These are phyloP conservation scores for Gnatocerus cornutus DNA, from an alignment of 2,888 invertebrate species.

Conservation along the genomic window DNA sequence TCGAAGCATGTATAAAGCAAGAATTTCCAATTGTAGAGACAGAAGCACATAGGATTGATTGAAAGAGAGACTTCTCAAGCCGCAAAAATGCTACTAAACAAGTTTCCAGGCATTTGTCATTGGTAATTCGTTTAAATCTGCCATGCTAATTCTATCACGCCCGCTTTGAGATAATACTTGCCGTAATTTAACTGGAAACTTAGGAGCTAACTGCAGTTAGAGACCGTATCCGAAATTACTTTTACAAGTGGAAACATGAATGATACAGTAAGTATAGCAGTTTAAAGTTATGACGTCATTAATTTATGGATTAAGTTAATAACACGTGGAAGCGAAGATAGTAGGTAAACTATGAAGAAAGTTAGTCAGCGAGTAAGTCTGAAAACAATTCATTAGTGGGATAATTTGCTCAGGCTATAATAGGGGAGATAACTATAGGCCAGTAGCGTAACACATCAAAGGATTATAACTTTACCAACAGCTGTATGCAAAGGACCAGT, in stretches of 20 bases:
- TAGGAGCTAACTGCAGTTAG: slow-evolving; percentile 52
- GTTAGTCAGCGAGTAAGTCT: slow-evolving; percentile 45
- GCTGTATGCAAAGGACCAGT: background rate
- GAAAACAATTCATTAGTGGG: slow-evolving; percentile 50
- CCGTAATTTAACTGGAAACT: slow-evolving; percentile 37
- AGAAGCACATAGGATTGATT: slow-evolving; percentile 14
- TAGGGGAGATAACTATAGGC: slow-evolving; percentile 26
- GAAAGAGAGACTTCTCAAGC: slow-evolving; percentile 3
- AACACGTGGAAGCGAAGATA: slow-evolving; percentile 51
- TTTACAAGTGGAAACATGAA: slow-evolving; percentile 53
- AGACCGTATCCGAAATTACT: slow-evolving; percentile 49
- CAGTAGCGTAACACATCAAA: slow-evolving; percentile 25
- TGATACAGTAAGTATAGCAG: slow-evolving; percentile 51
- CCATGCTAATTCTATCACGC: slow-evolving; percentile 34
- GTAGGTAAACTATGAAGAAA: slow-evolving; percentile 51
- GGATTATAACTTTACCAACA: slow-evolving; percentile 19
- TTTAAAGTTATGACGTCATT: slow-evolving; percentile 51
- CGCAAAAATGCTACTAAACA: slow-evolving; percentile 20
- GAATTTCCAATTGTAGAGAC: slow-evolving; percentile 36
- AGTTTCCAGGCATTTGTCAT: slow-evolving; percentile 4
- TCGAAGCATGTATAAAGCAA: slow-evolving; percentile 36
- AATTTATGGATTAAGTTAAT: slow-evolving; percentile 53
- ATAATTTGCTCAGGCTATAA: slow-evolving; percentile 44
- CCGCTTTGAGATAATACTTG: slow-evolving; percentile 33
- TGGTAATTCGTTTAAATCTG: slow-evolving; percentile 15